Conservation (phyloP, 2,797 vertebrate species). For the Tinamus major region DNA sequence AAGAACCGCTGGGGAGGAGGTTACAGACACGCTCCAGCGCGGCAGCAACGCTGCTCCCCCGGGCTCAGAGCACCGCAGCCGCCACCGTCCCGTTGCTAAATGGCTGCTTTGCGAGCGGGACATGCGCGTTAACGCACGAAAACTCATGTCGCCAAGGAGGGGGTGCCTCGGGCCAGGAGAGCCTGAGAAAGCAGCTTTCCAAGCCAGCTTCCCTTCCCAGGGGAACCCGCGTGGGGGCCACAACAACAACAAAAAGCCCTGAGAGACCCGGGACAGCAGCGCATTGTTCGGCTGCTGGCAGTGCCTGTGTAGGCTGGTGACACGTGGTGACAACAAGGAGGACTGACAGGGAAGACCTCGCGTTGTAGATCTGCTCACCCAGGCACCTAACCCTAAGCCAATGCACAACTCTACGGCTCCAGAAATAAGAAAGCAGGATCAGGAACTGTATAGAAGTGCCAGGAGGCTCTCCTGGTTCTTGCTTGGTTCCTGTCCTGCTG, state of each 20-base stretch:
- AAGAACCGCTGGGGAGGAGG: background rate
- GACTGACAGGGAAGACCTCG: background rate
- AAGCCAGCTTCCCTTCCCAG: background rate
- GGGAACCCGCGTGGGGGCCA: rapidly evolving
- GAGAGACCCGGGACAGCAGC: background rate
- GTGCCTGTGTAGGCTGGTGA: background rate
- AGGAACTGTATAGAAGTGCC: rapidly evolving
- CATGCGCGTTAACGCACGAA: background rate
- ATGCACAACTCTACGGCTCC: background rate
- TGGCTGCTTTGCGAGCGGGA: background rate
- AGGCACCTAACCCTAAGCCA: background rate
- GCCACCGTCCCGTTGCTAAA: background rate
- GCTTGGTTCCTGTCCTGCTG: background rate
- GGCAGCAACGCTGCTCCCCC: too few relatives aligned
- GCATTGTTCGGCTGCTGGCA: rapidly evolving
- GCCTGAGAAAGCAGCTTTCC: background rate
- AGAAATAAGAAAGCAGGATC: background rate
- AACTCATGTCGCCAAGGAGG: background rate
- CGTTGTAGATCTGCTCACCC: rapidly evolving
- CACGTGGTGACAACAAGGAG: background rate
- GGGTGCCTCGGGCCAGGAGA: background rate
- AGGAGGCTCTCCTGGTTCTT: background rate
- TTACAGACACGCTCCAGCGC: background rate
- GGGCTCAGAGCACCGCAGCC: background rate
- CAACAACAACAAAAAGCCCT: background rate